Base-by-base conservation (phyloP, 1,140 invertebrate species). In the Rhagoletis zephyria region DNA sequence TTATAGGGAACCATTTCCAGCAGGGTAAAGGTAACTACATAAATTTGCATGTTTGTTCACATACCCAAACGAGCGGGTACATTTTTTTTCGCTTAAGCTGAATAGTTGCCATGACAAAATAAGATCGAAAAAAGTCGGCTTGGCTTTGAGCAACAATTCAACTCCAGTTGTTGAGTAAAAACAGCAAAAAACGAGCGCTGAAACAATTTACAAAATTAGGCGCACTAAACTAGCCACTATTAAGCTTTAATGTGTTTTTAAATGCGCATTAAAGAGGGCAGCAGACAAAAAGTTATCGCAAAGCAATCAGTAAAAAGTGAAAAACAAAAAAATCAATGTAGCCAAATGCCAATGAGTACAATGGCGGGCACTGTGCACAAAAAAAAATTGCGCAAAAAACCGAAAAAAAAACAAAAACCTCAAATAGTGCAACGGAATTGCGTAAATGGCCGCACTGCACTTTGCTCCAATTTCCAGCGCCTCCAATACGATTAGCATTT, bases 391-490 rank as follows among this genome's bases (percentile, higher is more conserved):
- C 12, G 48, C 42, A 81, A 56, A 51, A 56, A 81, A 51, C n/a
- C 9, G 30, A 19, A 14, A 81, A 81, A 77, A 4, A 42, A 81
- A 59, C 6, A 30, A 10, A 1, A 7, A 19, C 5, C 42, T 19
- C 45, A 77, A 51, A n/a, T 10, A 9, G 40, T 10, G n/a, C 74
- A 19, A 40, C 16, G 14, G 74, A 77, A 70, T 77, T 77, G 74
- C 74, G 48, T 77, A 77, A 56, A 51, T 4, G 45, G 10, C 4
- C 9, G 74, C 67, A 70, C 14, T 81, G 74, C 74, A 81, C 48
- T 81, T 81, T 56, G 74, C 48, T 51, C 74, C n/a, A 81, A 81
- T 81, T 81, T 81, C 74, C 74, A 81, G 74, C 74, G 56, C 74
- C 30, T 81, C 74, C 51, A 81, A 81, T 56, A 42, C 74, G 74